Evolutionary conservation across 2,797 vertebrate genomes (phyloP).

Genomic region (Oreonectes daqikongensis): DNA sequence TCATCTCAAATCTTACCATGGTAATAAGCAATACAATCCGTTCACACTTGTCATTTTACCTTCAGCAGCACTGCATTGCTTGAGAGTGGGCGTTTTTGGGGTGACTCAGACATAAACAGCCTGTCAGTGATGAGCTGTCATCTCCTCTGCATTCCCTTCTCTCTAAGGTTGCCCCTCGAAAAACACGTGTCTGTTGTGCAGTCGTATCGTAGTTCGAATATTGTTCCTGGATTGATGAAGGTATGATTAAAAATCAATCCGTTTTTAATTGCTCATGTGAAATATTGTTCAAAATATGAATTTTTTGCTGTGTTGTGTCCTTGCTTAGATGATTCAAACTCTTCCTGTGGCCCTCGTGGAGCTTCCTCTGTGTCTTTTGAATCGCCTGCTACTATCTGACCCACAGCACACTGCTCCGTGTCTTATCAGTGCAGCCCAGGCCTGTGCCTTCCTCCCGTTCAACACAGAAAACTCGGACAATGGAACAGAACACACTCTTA

Average conservation of each 20-base stretch:
- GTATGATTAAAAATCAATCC: background rate
- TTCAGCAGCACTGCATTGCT: conserved; percentile 44
- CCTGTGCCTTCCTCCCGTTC: conserved; percentile 64
- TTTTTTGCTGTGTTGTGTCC: conserved; percentile 60
- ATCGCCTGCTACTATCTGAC: conserved; percentile 82
- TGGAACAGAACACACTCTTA: conserved; percentile 38
- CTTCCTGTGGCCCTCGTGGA: conserved; percentile 74
- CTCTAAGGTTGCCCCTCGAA: conserved; percentile 74
- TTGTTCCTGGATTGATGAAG: conserved; percentile 56
- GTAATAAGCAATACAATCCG: no score
- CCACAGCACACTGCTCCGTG: conserved; percentile 52
- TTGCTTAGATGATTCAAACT: conserved; percentile 80
- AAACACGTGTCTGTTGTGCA: background rate
- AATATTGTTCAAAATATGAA: conserved; percentile 3
- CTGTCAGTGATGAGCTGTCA: conserved; percentile 79
- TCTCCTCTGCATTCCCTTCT: conserved; percentile 89
- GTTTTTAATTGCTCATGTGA: conserved; percentile 32
- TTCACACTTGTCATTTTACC: conserved; percentile 31
- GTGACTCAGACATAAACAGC: conserved; percentile 62
- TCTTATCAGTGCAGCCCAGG: conserved; percentile 60
- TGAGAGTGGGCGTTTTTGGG: conserved; percentile 53
- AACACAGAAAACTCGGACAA: conserved; percentile 34
- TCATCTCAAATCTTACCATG: no score
- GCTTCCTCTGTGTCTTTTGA: conserved; percentile 85
- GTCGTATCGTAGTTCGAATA: conserved; percentile 68